These are phyloP conservation scores for Archegozetes longisetosus DNA, from an alignment of 1,140 invertebrate species.

Conservation along the genomic window DNA sequence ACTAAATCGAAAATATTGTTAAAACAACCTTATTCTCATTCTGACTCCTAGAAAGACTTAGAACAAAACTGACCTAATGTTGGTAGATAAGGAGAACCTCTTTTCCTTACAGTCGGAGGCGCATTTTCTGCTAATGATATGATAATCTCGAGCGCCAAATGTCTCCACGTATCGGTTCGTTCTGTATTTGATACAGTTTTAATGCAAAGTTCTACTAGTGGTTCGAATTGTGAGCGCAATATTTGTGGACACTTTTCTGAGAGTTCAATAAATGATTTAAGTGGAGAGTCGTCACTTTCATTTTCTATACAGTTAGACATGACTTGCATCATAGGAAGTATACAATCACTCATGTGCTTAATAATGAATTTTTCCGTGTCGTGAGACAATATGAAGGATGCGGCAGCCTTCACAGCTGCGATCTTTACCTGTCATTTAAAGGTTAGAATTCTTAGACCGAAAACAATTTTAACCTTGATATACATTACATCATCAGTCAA, in stretches of 20 bases:
- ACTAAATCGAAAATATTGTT: conserved; percentile 31
- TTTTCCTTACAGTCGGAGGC: conserved; percentile 85
- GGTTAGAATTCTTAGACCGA: conserved; percentile 5
- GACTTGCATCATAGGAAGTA: conserved; percentile 51
- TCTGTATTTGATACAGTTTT: conserved; percentile 57
- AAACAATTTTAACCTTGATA: neutral
- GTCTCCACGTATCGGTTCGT: conserved; percentile 65
- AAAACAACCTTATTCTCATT: neutral
- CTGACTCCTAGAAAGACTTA: neutral
- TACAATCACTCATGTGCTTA: conserved; percentile 66
- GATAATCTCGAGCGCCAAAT: conserved; percentile 79
- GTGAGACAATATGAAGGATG: conserved; percentile 76
- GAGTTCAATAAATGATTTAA: conserved; percentile 84
- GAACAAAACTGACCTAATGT: conserved; percentile 21
- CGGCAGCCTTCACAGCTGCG: conserved; percentile 38
- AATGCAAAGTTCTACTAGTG: conserved; percentile 78
- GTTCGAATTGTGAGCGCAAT: conserved; percentile 62
- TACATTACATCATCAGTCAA: conserved; percentile 37
- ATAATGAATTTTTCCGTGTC: conserved; percentile 73
- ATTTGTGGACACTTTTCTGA: conserved; percentile 85
- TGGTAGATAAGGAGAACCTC: conserved; percentile 55
- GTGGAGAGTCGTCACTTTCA: conserved; percentile 69
- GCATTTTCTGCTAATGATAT: conserved; percentile 88
- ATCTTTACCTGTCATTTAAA: conserved; percentile 25
- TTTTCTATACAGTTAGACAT: conserved; percentile 33